Evolutionary conservation across 2,113 vertebrate genomes (phyloP), one percentile per base, ranked within the genome.

Genomic region (Dipodomys spectabilis): DNA sequence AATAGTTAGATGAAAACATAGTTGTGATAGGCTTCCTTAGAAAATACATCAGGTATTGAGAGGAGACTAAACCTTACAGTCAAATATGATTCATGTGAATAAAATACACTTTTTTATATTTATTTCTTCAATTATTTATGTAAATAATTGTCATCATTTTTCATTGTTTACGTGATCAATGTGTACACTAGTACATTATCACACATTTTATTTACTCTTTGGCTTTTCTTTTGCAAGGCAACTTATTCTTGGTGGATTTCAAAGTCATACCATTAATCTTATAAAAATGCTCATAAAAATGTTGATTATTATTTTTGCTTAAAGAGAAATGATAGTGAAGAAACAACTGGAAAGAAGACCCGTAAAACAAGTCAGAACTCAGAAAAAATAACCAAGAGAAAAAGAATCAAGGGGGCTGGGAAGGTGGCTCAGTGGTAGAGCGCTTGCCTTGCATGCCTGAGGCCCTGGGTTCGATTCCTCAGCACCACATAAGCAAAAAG

Each of bases 111-210:
- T 88, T 49, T 96, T 97, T 96, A 73, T 91, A 57, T 88, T 80
- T 71, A 78, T 71, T 78, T 97, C 93, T 97, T 95, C 93, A 92
- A 92, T 96, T 96, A 88, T 83, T 97, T 90, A 95, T 11, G 44
- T 57, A 85, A 45, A 49, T 45, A 85, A 18, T 91, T 95, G 16
- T 57, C 53, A 83, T 80, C 19, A 67, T 93, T 96, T 97, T 87
- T 69, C 84, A 75, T 57, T 77, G 82, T 44, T 91, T 96, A 84
- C 22, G 88, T 71, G 53, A 79, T 78, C 39, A 72, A 11, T 39
- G 90, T 95, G 73, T 60, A 91, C 25, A 74, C 44, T 80, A 82
- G 6, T 85, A 75, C 5, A 94, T 89, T 81, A 72, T 78, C 64
- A 88, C 57, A 39, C 45, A 67, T 95, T 13, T 65, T 57, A 57